A percentile compares a stretch with the other conserved stretches of the same genome.
These are phyloP conservation scores for Nycticebus coucang DNA, from an alignment of 2,113 vertebrate genomes.

Conservation along the genomic window DNA sequence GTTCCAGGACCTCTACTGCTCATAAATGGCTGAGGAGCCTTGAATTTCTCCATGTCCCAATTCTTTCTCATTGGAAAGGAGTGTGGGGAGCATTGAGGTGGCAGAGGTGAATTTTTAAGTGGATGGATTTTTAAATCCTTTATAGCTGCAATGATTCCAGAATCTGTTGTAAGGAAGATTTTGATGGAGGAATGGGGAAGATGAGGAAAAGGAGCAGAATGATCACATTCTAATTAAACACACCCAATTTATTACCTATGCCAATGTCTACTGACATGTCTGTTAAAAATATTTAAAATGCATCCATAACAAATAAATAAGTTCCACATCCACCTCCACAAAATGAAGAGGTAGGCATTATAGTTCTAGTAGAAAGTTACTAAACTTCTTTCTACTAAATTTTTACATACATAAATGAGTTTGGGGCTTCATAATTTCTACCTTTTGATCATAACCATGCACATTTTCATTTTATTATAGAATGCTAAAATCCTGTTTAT, in stretches of 20 bases:
- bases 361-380: not conserved
- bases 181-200: not conserved
- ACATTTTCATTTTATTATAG: constrained; percentile 46
- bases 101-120: not conserved
- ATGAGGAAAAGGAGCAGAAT: not conserved
- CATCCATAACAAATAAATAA: not conserved
- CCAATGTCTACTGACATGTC: not conserved
- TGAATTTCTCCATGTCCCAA: not conserved
- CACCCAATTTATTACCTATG: not conserved
- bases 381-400: not conserved
- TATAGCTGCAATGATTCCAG: not conserved
- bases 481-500: not conserved
- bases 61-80: not conserved
- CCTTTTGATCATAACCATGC: constrained; percentile 12
- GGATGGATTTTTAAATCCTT: not conserved
- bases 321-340: not conserved
- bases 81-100: accelerated
- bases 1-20: not conserved
- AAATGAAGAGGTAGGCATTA: constrained; percentile 37
- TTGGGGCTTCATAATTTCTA: not conserved
- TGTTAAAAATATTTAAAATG: constrained; percentile 12
- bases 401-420: not conserved
- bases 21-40: not conserved
- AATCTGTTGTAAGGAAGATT: not conserved
- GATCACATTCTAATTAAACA: not conserved